These are phyloP conservation scores for Hyles lineata DNA, from an alignment of 2,888 invertebrate genomes.

Conservation along the genomic window DNA sequence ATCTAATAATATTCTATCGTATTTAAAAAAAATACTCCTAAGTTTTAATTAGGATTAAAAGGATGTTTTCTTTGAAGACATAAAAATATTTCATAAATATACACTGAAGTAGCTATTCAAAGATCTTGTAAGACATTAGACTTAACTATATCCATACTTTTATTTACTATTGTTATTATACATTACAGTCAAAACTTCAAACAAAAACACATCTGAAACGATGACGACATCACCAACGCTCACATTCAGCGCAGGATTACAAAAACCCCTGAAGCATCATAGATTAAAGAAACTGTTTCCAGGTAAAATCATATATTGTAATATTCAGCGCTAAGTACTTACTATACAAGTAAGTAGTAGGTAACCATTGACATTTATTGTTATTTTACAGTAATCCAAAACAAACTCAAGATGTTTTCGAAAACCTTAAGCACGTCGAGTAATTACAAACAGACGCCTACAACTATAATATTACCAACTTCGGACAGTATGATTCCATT, in stretches of 20 bases:
- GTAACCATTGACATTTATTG: too few relatives aligned
- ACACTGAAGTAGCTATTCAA: too few relatives aligned
- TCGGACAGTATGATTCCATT: neutral
- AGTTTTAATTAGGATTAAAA: too few relatives aligned
- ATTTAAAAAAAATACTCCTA: neutral
- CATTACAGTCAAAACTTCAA: constrained; percentile 4
- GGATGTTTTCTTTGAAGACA: too few relatives aligned
- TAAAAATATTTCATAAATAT: too few relatives aligned
- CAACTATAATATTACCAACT: neutral
- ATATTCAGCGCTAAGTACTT: too few relatives aligned
- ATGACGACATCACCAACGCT: neutral
- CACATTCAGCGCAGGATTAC: too few relatives aligned
- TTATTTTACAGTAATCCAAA: constrained; percentile 5
- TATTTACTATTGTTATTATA: too few relatives aligned
- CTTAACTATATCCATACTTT: too few relatives aligned
- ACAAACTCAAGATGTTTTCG: constrained; percentile 10
- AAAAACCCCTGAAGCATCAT: neutral
- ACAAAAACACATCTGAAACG: neutral
- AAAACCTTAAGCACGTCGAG: neutral
- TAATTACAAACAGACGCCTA: neutral
- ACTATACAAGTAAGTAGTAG: too few relatives aligned
- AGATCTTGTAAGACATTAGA: too few relatives aligned
- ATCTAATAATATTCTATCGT: neutral
- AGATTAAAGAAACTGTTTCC: constrained; percentile 13
- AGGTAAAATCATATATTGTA: neutral